Conservation (phyloP, 2,113 vertebrate genomes). For the Heterotis niloticus region DNA sequence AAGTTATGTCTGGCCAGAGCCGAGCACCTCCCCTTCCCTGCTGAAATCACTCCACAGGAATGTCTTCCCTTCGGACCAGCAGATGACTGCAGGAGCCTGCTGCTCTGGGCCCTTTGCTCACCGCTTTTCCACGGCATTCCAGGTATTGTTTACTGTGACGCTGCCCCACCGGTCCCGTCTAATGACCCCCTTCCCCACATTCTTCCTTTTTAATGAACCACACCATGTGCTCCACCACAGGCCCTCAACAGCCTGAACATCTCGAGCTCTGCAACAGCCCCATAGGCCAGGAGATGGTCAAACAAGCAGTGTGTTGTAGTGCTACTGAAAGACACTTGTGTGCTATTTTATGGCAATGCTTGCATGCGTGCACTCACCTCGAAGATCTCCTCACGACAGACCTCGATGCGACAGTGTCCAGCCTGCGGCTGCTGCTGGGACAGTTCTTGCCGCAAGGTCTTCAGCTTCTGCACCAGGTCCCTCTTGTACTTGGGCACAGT, state of each 20-base stretch:
- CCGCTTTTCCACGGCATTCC: constrained; percentile 56
- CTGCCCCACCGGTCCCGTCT: constrained; percentile 15
- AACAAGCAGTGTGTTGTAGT: not conserved
- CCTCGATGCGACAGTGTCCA: constrained; percentile 90
- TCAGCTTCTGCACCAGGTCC: constrained; percentile 91
- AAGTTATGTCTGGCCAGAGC: constrained; percentile 55
- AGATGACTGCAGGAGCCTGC: constrained; percentile 45
- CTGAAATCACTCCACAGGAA: constrained; percentile 66
- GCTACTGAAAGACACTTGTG: not conserved
- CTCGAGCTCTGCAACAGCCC: no score
- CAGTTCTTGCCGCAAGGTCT: constrained; percentile 86
- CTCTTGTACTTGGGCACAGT: constrained; percentile 89
- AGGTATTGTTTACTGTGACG: constrained; percentile 56
- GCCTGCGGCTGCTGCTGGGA: constrained; percentile 93
- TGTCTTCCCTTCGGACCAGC: constrained; percentile 54
- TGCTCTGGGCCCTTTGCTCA: constrained; percentile 55
- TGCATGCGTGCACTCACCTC: constrained; percentile 69
- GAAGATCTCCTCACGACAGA: constrained; percentile 93
- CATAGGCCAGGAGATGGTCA: no score
- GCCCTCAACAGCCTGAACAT: not conserved
- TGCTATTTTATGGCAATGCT: not conserved
- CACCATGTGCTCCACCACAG: constrained; percentile 16
- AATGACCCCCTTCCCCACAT: constrained; percentile 16
- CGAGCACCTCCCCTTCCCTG: constrained; percentile 40
- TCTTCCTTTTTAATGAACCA: constrained; percentile 38